phyloP scores from a whole-genome alignment of 2,113 vertebrate species.

The Notarius lentiginosus region DNA sequence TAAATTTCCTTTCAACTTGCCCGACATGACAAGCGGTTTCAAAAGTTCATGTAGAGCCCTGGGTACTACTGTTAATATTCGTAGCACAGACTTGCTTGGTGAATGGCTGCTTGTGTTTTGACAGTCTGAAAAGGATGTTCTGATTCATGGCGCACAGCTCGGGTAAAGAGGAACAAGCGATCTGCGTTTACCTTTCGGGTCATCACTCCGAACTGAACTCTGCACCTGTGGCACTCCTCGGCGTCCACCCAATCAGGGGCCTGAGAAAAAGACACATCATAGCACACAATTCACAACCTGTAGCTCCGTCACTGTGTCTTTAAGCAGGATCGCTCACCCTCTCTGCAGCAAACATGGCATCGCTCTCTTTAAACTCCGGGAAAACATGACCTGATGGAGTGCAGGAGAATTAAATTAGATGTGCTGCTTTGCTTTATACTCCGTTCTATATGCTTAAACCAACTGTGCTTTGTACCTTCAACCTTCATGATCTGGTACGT shows the following conservation, averaged over 20 bases:
- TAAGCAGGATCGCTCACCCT: constrained; percentile 75
- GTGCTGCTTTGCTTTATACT: neutral
- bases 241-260: constrained; percentile 98
- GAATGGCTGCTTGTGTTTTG: neutral
- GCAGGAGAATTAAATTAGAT: neutral
- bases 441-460: too few species aligned
- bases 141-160: neutral
- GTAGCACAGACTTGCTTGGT: neutral
- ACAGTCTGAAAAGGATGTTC: neutral
- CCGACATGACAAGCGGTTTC: too few species aligned
- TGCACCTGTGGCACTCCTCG: constrained; percentile 94
- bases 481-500: constrained; percentile 99
- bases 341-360: constrained; percentile 97
- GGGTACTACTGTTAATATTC: too few species aligned
- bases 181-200: constrained; percentile 85
- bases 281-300: neutral
- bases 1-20: too few species aligned
- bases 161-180: neutral
- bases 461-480: constrained; percentile 77
- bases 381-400: constrained; percentile 84
- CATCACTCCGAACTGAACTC: constrained; percentile 95
- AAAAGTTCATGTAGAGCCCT: too few species aligned
- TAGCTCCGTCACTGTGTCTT: too few species aligned
- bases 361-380: constrained; percentile 97
- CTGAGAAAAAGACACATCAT: constrained; percentile 60